These are phyloP conservation scores for Thelaira solivaga DNA, from an alignment of 2,888 invertebrate species.

Conservation along the genomic window DNA sequence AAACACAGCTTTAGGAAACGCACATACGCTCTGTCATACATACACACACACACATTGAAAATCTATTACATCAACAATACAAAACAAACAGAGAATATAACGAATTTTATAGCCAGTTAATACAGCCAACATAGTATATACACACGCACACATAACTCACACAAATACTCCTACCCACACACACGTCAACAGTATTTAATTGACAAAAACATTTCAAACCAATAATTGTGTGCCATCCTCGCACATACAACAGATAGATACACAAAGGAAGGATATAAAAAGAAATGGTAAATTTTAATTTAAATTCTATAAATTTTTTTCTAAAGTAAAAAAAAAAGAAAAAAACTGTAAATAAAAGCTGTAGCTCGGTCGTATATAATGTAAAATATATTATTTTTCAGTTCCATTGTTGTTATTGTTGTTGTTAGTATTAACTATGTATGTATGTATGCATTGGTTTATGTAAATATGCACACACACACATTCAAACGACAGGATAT, in stretches of 20 bases:
- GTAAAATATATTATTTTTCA: conserved; percentile 10
- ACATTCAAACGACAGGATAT: conserved; percentile 1
- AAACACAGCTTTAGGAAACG: not conserved
- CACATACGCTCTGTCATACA: not conserved
- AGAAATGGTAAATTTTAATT: conserved; percentile 39
- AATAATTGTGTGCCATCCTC: not conserved
- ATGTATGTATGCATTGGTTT: conserved; percentile 4
- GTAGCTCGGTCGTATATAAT: conserved; percentile 15
- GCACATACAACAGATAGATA: conserved; percentile 20
- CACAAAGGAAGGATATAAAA: conserved; percentile 47
- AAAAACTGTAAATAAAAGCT: not conserved
- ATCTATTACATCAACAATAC: not conserved
- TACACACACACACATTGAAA: conserved; percentile 5
- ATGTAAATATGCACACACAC: not conserved
- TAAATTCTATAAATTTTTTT: conserved; percentile 20
- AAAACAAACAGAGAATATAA: conserved; percentile 40
- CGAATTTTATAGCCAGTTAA: conserved; percentile 45
- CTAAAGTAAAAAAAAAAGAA: not conserved
- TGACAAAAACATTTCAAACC: conserved; percentile 30
- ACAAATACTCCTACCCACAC: not conserved
- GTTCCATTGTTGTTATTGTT: not conserved
- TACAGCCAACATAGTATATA: conserved; percentile 34
- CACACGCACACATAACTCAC: not conserved
- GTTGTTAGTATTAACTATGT: not conserved
- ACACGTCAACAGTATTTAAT: conserved; percentile 16